A percentile compares a stretch with the other conserved stretches of the same genome.
These are phyloP conservation scores for Dioctria rufipes DNA, from an alignment of 2,888 invertebrate genomes.

Conservation along the genomic window DNA sequence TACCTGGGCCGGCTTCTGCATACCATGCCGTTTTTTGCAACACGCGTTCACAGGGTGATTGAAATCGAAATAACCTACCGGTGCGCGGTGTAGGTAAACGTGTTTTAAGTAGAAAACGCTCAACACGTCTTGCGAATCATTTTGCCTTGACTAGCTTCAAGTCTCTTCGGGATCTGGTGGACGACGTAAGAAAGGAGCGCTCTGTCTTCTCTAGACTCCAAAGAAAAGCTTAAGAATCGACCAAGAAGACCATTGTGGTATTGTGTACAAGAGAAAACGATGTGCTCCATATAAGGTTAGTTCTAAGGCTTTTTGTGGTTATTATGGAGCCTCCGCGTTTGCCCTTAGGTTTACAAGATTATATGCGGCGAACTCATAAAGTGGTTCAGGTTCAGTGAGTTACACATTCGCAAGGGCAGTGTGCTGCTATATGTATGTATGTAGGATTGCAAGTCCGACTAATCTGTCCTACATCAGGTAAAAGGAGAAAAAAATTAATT, in stretches of 20 bases:
- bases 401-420: slow-evolving; percentile 18
- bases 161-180: neutral
- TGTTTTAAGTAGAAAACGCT: slow-evolving; percentile 45
- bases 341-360: slow-evolving; percentile 28
- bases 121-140: slow-evolving; percentile 40
- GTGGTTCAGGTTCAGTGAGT: slow-evolving; percentile 51
- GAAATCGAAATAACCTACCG: slow-evolving; percentile 47
- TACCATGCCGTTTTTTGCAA: neutral
- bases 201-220: neutral
- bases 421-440: neutral
- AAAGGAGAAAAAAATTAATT: slow-evolving; percentile 10
- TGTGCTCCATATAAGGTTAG: slow-evolving; percentile 49
- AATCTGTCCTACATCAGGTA: slow-evolving; percentile 20
- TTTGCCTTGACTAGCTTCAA: slow-evolving; percentile 11
- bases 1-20: slow-evolving; percentile 41
- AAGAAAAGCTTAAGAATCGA: neutral
- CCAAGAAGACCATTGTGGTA: neutral
- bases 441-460: slow-evolving; percentile 11
- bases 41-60: slow-evolving; percentile 50
- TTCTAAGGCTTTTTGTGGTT: slow-evolving; percentile 16
- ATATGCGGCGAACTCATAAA: slow-evolving; percentile 40
- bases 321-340: slow-evolving; percentile 32
- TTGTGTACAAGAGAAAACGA: slow-evolving; percentile 19
- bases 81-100: slow-evolving; percentile 26
- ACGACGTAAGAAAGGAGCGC: slow-evolving; percentile 29